Evolutionary conservation across 2,113 vertebrate genomes (phyloP).

Genomic region (Ursus arctos): DNA sequence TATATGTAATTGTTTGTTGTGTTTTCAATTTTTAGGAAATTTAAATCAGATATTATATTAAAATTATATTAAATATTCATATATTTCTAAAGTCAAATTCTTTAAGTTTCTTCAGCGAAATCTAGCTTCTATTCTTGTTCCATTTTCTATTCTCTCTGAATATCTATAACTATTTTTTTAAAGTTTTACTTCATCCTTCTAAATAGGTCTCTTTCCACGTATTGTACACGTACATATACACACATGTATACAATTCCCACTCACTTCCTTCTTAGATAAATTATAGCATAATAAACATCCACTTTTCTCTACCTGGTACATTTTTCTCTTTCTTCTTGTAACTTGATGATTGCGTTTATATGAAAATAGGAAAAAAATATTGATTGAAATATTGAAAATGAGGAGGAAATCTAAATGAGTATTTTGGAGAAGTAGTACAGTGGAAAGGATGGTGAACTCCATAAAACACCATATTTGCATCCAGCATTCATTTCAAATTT

Average conservation of each 20-base stretch:
- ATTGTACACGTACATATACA: neutral
- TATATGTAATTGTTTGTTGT: neutral
- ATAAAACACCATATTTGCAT: neutral
- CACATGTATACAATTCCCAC: neutral
- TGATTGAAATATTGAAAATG: neutral
- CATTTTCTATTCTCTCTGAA: neutral
- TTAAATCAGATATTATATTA: neutral
- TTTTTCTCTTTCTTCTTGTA: neutral
- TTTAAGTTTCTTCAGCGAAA: slow-evolving; percentile 18
- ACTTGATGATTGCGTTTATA: neutral
- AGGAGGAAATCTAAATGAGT: neutral
- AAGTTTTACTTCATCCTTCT: neutral
- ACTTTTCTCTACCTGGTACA: neutral
- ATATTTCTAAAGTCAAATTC: neutral
- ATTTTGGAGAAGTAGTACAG: neutral
- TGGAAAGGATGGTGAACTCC: neutral
- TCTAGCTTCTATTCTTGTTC: neutral
- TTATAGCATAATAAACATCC: neutral
- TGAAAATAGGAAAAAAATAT: neutral
- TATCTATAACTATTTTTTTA: neutral
- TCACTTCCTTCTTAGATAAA: neutral
- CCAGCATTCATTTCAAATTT: slow-evolving; percentile 24
- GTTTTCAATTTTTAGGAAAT: neutral
- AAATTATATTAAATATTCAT: neutral
- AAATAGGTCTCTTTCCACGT: neutral